Evolutionary conservation across 2,797 vertebrate genomes (phyloP).

Genomic region (Borostomias antarcticus): DNA sequence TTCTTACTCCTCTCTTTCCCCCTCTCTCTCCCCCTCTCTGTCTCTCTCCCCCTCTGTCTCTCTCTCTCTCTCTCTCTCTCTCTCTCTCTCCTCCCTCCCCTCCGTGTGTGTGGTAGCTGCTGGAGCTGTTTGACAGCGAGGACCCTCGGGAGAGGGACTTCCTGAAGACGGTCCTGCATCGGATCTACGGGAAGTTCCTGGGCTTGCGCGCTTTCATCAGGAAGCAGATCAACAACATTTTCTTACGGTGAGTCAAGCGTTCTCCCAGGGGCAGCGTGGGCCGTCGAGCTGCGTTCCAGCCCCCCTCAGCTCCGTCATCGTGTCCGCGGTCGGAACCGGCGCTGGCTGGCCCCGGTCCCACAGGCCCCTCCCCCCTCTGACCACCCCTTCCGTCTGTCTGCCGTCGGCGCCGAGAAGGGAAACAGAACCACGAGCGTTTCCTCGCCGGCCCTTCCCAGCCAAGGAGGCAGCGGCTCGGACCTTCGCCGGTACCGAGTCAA

Average conservation of each 20-base stretch:
- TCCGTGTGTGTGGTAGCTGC: too few species aligned
- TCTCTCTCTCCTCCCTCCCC: not conserved
- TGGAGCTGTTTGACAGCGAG: conserved; percentile 91
- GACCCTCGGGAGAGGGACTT: conserved; percentile 97
- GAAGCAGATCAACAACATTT: conserved; percentile 99
- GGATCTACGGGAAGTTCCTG: conserved; percentile 97
- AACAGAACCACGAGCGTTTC: conserved; percentile 1
- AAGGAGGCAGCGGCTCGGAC: too few species aligned
- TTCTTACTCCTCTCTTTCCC: not conserved
- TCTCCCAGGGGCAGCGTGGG: too few species aligned
- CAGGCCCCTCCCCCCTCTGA: not conserved
- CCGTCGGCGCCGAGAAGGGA: not conserved
- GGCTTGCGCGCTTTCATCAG: conserved; percentile 96
- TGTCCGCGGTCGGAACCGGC: not conserved
- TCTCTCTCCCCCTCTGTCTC: not conserved
- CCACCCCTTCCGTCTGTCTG: conserved; percentile 7
- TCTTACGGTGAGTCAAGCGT: conserved; percentile 87
- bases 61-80: conserved; percentile 4
- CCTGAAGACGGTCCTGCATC: conserved; percentile 96
- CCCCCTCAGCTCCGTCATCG: not conserved
- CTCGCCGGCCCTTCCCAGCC: not conserved
- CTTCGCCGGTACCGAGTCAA: too few species aligned
- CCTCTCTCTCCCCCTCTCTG: not conserved
- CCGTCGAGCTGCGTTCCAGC: not conserved
- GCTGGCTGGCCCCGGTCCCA: too few species aligned